These are phyloP conservation scores for Acanthurus tractus DNA, from an alignment of 2,797 vertebrate genomes.

Conservation along the genomic window DNA sequence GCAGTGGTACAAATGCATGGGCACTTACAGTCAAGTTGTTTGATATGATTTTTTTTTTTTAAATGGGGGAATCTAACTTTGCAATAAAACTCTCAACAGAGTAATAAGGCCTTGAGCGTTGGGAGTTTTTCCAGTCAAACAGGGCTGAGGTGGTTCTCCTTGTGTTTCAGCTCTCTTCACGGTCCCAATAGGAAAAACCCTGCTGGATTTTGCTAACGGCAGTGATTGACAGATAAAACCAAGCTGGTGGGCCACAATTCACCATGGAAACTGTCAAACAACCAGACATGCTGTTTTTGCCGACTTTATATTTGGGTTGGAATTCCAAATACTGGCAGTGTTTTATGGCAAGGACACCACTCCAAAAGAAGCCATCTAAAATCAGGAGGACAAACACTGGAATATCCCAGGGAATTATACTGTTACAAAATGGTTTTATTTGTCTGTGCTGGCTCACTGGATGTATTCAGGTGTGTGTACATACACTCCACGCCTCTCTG, in stretches of 20 bases:
- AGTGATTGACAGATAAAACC: conserved; percentile 59
- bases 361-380: conserved; percentile 49
- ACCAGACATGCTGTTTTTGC: conserved; percentile 61
- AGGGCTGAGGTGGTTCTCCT: neutral
- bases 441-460: conserved; percentile 13
- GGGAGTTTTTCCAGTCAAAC: neutral
- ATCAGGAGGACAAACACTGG: conserved; percentile 48
- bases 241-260: conserved; percentile 41
- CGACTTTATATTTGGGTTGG: conserved; percentile 59
- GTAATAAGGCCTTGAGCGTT: neutral
- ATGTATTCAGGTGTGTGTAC: conserved; percentile 17
- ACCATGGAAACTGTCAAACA: conserved; percentile 71
- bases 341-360: conserved; percentile 17
- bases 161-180: conserved; percentile 37
- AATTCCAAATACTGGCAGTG: conserved; percentile 49
- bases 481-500: neutral
- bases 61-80: too few relatives aligned
- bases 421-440: conserved; percentile 31
- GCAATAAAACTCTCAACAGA: neutral
- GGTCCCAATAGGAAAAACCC: conserved; percentile 61
- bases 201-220: conserved; percentile 35
- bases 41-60: too few relatives aligned
- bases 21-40: too few relatives aligned
- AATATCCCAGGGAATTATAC: conserved; percentile 22
- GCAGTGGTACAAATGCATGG: too few relatives aligned